phyloP scores from a whole-genome alignment of 2,113 vertebrate genomes.

The Anser cygnoides region DNA sequence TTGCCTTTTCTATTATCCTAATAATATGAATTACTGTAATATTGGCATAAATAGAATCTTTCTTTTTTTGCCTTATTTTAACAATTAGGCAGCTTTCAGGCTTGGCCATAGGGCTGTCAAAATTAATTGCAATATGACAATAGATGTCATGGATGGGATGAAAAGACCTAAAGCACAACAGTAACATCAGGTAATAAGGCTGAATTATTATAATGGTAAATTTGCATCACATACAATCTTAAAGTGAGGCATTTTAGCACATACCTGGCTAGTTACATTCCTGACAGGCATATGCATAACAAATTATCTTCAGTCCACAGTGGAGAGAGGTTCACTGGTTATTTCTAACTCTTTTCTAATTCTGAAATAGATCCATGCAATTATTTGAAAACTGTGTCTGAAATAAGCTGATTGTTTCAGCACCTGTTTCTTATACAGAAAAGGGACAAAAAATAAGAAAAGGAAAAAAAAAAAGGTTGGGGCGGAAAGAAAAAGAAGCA shows the following conservation, averaged over 20 bases:
- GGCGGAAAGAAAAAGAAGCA: neutral
- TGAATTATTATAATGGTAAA: neutral
- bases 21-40: neutral
- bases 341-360: neutral
- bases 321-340: neutral
- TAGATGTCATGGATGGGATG: neutral
- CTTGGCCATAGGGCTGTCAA: neutral
- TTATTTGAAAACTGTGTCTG: constrained; percentile 11
- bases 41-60: neutral
- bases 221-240: neutral
- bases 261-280: neutral
- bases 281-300: neutral
- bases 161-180: neutral
- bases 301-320: neutral
- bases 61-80: neutral
- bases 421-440: neutral
- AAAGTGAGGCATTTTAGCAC: neutral
- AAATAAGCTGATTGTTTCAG: neutral
- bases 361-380: neutral
- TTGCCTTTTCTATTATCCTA: neutral
- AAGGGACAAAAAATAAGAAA: neutral
- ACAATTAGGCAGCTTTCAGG: neutral
- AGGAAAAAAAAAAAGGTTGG: neutral
- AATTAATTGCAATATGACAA: neutral
- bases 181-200: neutral